A percentile compares a stretch with the other conserved stretches of the same genome.
Conservation (phyloP, 2,888 invertebrate species). For the Sceliomorpha sp. region DNA sequence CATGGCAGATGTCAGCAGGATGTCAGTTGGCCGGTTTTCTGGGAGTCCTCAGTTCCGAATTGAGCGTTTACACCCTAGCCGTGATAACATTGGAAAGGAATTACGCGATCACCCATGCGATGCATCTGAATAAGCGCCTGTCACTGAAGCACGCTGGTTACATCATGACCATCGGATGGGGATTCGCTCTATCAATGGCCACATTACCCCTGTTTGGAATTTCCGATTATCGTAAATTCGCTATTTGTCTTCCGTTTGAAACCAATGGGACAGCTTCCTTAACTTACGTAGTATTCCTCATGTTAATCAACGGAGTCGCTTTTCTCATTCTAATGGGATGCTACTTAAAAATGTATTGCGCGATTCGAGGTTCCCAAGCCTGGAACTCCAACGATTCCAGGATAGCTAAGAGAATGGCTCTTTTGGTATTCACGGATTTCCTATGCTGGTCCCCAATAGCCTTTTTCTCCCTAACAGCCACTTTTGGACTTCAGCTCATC, state of each 20-base stretch:
- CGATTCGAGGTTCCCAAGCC: constrained; percentile 96
- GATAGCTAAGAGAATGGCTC: constrained; percentile 97
- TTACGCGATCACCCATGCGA: constrained; percentile 98
- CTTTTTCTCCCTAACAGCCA: constrained; percentile 95
- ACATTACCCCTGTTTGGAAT: constrained; percentile 93
- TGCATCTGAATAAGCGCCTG: constrained; percentile 97
- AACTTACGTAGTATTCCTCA: constrained; percentile 93
- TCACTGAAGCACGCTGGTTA: constrained; percentile 94
- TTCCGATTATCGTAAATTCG: constrained; percentile 97
- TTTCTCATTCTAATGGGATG: constrained; percentile 97
- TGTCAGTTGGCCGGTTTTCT: constrained; percentile 97
- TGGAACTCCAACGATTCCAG: constrained; percentile 99
- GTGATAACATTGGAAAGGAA: constrained; percentile 97
- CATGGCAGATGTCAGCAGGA: constrained; percentile 97
- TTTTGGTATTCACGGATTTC: constrained; percentile 98
- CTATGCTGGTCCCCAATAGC: constrained; percentile 99
- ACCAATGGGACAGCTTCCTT: constrained; percentile 89
- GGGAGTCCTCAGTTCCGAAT: constrained; percentile 95
- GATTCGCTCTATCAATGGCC: constrained; percentile 92
- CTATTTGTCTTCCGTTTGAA: constrained; percentile 97
- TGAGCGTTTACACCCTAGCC: constrained; percentile 97
- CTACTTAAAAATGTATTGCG: constrained; percentile 98
- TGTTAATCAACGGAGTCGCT: constrained; percentile 95
- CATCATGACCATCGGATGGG: constrained; percentile 97
- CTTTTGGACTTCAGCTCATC: constrained; percentile 94